phyloP scores from a whole-genome alignment of 2,797 vertebrate species.

The Ibycter americanus region DNA sequence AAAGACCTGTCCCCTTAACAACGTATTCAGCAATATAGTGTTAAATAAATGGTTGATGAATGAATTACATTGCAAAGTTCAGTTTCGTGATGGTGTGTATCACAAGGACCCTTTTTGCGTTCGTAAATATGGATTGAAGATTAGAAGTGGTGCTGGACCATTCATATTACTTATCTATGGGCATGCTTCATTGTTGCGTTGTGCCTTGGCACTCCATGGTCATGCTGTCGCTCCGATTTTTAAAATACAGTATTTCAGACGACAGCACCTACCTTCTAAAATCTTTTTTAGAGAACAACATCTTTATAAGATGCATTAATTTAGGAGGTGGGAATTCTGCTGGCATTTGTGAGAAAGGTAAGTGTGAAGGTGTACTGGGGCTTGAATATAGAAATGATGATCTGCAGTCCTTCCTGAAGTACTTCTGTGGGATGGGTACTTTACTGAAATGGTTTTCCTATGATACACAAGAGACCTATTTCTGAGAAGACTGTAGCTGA shows the following conservation, averaged over 20 bases:
- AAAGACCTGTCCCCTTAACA: not conserved
- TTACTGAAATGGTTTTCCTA: not conserved
- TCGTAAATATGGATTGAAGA: not conserved
- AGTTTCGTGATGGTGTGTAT: not conserved
- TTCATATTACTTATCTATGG: accelerated
- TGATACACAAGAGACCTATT: not conserved
- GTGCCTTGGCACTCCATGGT: not conserved
- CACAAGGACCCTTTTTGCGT: not conserved
- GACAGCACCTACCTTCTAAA: not conserved
- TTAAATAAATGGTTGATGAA: not conserved
- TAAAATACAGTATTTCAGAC: not conserved
- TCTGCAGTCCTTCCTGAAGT: not conserved
- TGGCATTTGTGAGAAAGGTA: not conserved
- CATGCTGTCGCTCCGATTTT: not conserved
- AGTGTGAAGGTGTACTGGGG: not conserved
- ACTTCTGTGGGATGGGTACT: not conserved
- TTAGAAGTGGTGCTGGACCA: not conserved
- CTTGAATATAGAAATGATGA: not conserved
- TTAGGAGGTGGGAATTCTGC: not conserved
- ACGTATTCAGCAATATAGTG: not conserved
- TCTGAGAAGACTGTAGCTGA: not conserved
- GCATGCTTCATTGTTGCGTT: not conserved
- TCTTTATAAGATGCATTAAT: not conserved
- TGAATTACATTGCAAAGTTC: not conserved
- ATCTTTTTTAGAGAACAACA: not conserved